These are phyloP conservation scores for Agrenia bidenticulata DNA, from an alignment of 2,888 invertebrate species.

Conservation along the genomic window DNA sequence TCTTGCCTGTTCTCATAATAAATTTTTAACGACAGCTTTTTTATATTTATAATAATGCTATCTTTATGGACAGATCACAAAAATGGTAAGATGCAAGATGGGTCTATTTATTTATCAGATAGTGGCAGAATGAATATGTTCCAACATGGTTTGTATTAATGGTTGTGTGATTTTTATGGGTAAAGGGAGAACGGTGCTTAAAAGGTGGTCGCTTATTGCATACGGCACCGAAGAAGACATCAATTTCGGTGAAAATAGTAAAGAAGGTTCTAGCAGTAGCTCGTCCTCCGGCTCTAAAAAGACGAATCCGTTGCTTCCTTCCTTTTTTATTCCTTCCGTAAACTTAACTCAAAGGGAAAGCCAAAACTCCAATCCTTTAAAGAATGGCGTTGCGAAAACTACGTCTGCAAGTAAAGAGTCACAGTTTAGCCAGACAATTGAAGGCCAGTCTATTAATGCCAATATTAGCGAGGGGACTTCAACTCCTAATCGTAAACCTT, in stretches of 20 bases:
- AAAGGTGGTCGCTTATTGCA: constrained; percentile 90
- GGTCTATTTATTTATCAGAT: not conserved
- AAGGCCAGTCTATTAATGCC: constrained; percentile 10
- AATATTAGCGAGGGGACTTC: constrained; percentile 9
- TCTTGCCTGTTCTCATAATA: no score
- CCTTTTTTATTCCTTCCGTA: not conserved
- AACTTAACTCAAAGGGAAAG: constrained; percentile 18
- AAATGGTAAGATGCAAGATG: constrained; percentile 38
- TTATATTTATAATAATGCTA: constrained; percentile 18
- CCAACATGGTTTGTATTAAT: constrained; percentile 11
- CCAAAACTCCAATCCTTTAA: constrained; percentile 20
- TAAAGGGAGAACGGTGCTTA: constrained; percentile 80
- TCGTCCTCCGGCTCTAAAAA: not conserved
- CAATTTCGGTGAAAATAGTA: constrained; percentile 29
- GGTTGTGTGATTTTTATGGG: constrained; percentile 30
- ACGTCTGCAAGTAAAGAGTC: constrained; percentile 2
- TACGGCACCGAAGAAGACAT: constrained; percentile 76
- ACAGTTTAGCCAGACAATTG: constrained; percentile 14
- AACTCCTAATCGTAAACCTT: constrained; percentile 22
- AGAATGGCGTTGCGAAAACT: constrained; percentile 9
- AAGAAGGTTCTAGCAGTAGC: constrained; percentile 8
- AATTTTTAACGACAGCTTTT: not conserved
- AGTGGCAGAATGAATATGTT: not conserved
- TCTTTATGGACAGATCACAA: constrained; percentile 39
- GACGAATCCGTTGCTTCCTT: not conserved